Conservation (phyloP, 2,113 vertebrate species). For the Cryptotis parvus region DNA sequence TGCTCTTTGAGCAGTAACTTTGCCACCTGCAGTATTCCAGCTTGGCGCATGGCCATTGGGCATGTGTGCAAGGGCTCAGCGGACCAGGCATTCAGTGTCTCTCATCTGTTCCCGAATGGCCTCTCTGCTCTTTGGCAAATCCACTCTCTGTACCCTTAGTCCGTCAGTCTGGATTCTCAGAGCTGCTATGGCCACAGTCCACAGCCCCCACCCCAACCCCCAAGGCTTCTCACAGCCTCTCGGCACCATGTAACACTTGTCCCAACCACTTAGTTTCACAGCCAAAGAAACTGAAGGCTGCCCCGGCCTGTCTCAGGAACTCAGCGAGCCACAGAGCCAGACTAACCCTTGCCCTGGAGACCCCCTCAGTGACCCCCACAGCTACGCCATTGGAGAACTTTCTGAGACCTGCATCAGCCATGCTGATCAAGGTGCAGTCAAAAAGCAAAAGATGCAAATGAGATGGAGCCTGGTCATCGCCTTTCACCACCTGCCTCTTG, state of each 20-base stretch:
- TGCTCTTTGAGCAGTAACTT: neutral
- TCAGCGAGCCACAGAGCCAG: neutral
- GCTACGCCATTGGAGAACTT: neutral
- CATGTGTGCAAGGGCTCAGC: neutral
- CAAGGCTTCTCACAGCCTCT: too few species aligned
- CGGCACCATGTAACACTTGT: neutral
- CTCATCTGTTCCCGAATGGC: neutral
- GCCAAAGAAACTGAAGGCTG: neutral
- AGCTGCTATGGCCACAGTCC: too few species aligned
- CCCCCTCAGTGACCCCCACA: neutral
- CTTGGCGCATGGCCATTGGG: too few species aligned
- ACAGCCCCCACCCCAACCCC: too few species aligned
- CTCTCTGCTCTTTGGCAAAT: neutral
- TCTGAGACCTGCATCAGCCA: neutral
- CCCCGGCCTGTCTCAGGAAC: neutral
- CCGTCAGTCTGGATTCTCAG: too few species aligned
- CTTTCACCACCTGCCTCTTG: neutral
- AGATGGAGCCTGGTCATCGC: neutral
- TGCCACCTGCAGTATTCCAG: too few species aligned
- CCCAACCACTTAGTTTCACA: neutral
- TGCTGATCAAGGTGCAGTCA: neutral
- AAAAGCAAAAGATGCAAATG: neutral
- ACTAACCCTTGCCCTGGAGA: neutral
- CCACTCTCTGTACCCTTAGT: neutral
- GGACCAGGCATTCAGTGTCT: neutral